A percentile compares a stretch with the other conserved stretches of the same genome.
Evolutionary conservation across 1,140 invertebrate genomes (phyloP).

Genomic region (Drosophila bipectinata): DNA sequence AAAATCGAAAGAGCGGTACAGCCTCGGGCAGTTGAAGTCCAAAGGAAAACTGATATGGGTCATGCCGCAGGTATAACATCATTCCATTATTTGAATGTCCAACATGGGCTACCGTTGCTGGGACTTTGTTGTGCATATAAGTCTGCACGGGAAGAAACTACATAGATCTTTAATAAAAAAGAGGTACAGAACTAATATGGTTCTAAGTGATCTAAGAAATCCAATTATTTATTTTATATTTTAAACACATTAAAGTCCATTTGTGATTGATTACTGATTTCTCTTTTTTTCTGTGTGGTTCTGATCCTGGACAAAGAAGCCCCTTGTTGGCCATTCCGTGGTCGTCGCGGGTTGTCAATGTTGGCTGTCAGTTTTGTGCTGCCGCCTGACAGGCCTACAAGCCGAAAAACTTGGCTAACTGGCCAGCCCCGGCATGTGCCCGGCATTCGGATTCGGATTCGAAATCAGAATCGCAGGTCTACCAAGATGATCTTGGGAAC

Average conservation of each 20-base stretch:
- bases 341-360: conserved; percentile 67
- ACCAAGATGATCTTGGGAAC: conserved; percentile 55
- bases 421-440: conserved; percentile 53
- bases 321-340: conserved; percentile 43
- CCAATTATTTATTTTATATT: neutral
- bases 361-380: conserved; percentile 79
- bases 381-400: conserved; percentile 70
- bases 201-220: neutral
- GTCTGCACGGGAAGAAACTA: neutral
- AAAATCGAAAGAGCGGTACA: neutral
- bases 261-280: too few species aligned
- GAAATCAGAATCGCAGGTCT: conserved; percentile 1
- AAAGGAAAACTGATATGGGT: conserved; percentile 52
- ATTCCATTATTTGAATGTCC: conserved; percentile 75
- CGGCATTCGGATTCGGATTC: conserved; percentile 34
- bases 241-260: too few species aligned
- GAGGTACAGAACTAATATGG: neutral
- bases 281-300: conserved; percentile 3
- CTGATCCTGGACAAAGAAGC: conserved; percentile 24
- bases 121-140: conserved; percentile 3
- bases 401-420: conserved; percentile 62
- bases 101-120: conserved; percentile 70
- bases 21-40: conserved; percentile 4
- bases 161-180: neutral
- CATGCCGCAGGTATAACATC: conserved; percentile 56